A percentile compares a stretch with the other conserved stretches of the same genome.
Conservation (phyloP, 2,113 vertebrate genomes). For the Eclectus roratus region DNA sequence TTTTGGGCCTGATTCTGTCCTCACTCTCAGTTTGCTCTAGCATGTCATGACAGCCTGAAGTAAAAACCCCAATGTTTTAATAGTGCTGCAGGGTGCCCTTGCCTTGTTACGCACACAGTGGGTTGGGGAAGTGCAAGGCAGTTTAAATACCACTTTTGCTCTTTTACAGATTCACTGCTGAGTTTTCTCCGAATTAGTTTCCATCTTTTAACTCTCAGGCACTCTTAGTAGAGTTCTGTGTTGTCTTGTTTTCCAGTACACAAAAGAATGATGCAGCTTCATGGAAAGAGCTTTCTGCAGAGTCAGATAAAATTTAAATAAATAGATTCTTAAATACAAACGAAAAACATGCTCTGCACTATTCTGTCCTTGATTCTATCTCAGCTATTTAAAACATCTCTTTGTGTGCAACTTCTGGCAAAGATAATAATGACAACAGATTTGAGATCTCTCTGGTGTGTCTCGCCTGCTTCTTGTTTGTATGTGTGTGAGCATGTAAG, state of each 20-base stretch:
- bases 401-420: not conserved
- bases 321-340: not conserved
- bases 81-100: not conserved
- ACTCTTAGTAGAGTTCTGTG: not conserved
- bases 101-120: not conserved
- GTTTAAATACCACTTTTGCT: not conserved
- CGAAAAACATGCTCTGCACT: not conserved
- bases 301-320: not conserved
- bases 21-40: not conserved
- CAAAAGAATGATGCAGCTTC: not conserved
- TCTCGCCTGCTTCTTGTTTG: not conserved
- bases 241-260: not conserved
- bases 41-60: not conserved
- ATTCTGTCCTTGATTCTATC: not conserved
- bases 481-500: accelerated
- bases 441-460: not conserved
- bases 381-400: not conserved
- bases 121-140: not conserved
- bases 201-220: not conserved
- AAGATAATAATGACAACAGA: not conserved
- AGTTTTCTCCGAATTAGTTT: not conserved
- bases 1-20: not conserved
- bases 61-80: not conserved
- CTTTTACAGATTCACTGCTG: not conserved
- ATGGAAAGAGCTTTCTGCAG: not conserved